Evolutionary conservation across 2,888 invertebrate genomes (phyloP).

Genomic region (Loripinus fragilis): DNA sequence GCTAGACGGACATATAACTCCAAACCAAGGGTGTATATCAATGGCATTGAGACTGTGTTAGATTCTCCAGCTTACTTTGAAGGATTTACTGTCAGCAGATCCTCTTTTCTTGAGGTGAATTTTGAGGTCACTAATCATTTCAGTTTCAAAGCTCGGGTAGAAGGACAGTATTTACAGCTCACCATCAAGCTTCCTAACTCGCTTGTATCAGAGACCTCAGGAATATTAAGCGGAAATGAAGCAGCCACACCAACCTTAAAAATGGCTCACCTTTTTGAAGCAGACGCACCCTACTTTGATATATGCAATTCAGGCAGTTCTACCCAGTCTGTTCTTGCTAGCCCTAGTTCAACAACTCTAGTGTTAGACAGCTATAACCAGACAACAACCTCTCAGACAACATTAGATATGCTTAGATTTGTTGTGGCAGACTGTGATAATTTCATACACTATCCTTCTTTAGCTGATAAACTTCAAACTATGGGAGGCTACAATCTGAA

Average conservation of each 20-base stretch:
- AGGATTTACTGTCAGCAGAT: slow-evolving; percentile 59
- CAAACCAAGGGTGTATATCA: slow-evolving; percentile 59
- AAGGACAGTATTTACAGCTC: slow-evolving; percentile 63
- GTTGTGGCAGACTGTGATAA: slow-evolving; percentile 56
- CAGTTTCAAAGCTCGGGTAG: slow-evolving; percentile 49
- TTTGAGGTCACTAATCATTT: slow-evolving; percentile 51
- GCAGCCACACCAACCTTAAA: slow-evolving; percentile 25
- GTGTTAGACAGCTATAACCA: slow-evolving; percentile 32
- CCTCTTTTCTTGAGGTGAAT: slow-evolving; percentile 46
- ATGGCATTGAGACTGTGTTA: slow-evolving; percentile 40
- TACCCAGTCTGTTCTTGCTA: slow-evolving; percentile 28
- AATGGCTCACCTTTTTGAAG: slow-evolving; percentile 44
- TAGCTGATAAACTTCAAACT: slow-evolving; percentile 47
- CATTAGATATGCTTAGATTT: slow-evolving; percentile 47
- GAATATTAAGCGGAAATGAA: slow-evolving; percentile 62
- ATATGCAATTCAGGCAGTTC: slow-evolving; percentile 47
- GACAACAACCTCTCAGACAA: slow-evolving; percentile 32
- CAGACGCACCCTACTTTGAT: slow-evolving; percentile 34
- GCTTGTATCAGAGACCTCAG: slow-evolving; percentile 47
- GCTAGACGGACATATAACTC: slow-evolving; percentile 34
- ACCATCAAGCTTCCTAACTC: slow-evolving; percentile 30
- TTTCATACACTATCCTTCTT: slow-evolving; percentile 60
- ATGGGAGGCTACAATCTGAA: slow-evolving; percentile 66
- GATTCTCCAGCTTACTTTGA: slow-evolving; percentile 60
- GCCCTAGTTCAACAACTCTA: slow-evolving; percentile 33